Conservation (phyloP, 2,888 invertebrate species). For the Trachelus troglodyta region DNA sequence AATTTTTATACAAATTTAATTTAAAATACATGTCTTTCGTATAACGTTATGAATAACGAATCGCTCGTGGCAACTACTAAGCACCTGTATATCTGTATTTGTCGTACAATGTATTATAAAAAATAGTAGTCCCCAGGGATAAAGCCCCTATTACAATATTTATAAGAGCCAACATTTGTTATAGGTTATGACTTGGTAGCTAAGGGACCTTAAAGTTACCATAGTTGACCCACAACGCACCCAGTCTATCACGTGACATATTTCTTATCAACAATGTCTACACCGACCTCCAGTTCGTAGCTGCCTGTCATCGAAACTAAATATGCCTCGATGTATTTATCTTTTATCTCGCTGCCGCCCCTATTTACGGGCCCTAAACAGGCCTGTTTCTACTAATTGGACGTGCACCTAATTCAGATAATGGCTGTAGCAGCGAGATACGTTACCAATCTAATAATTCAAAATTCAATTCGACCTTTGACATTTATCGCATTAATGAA, state of each 20-base stretch:
- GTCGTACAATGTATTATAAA: not conserved
- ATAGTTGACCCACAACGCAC: not conserved
- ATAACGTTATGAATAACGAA: not conserved
- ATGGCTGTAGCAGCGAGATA: not conserved
- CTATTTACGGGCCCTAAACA: conserved; percentile 13
- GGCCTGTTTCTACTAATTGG: conserved; percentile 18
- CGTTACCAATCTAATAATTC: not conserved
- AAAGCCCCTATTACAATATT: not conserved
- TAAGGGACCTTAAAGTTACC: not conserved
- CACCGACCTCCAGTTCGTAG: conserved; percentile 8
- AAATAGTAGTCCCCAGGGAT: not conserved
- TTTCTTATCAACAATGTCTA: conserved; percentile 10
- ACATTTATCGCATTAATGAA: not conserved
- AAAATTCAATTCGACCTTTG: not conserved
- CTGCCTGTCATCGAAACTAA: conserved; percentile 19
- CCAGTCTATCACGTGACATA: not conserved
- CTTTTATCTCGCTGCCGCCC: conserved; percentile 15
- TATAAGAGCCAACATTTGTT: not conserved
- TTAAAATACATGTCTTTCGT: not conserved
- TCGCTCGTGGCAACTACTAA: not conserved
- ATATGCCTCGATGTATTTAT: conserved; percentile 10
- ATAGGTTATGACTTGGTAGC: not conserved
- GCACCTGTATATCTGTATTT: not conserved
- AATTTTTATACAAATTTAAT: not conserved
- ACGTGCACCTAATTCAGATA: conserved; percentile 16